Evolutionary conservation across 2,797 vertebrate genomes (phyloP).

Genomic region (Myotis vivesi): DNA sequence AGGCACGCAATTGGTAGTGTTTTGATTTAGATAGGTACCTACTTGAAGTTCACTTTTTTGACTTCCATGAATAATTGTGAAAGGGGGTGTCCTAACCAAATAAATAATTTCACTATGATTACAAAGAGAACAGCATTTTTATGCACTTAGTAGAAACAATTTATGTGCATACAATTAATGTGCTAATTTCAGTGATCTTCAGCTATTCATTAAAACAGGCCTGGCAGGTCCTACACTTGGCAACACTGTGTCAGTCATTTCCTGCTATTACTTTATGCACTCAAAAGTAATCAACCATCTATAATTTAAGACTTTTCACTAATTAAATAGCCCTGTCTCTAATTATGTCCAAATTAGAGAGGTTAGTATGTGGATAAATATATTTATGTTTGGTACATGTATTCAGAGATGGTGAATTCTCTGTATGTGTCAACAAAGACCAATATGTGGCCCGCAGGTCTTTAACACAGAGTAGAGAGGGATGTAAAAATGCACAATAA

Average conservation of each 20-base stretch:
- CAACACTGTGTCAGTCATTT: constrained; percentile 74
- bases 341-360: constrained; percentile 74
- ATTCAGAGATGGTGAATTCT: constrained; percentile 66
- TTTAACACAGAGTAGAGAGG: not conserved
- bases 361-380: constrained; percentile 69
- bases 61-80: constrained; percentile 52
- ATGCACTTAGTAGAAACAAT: constrained; percentile 69
- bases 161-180: constrained; percentile 75
- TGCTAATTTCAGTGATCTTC: constrained; percentile 77
- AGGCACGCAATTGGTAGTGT: not conserved
- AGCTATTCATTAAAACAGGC: constrained; percentile 74
- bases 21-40: not conserved
- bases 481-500: not conserved
- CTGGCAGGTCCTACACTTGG: constrained; percentile 74
- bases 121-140: constrained; percentile 70
- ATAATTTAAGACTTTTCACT: constrained; percentile 78
- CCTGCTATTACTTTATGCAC: constrained; percentile 75
- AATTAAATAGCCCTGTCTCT: constrained; percentile 76
- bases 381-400: constrained; percentile 53
- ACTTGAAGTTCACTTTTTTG: constrained; percentile 1
- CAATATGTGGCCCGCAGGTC: not conserved
- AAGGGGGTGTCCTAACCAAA: constrained; percentile 57
- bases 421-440: not conserved
- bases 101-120: constrained; percentile 68
- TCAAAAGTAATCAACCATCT: constrained; percentile 74